Percentiles rank a stretch among this genome's conserved stretches.
Conservation (phyloP, 2,888 invertebrate genomes). For the Netelia melanura region DNA sequence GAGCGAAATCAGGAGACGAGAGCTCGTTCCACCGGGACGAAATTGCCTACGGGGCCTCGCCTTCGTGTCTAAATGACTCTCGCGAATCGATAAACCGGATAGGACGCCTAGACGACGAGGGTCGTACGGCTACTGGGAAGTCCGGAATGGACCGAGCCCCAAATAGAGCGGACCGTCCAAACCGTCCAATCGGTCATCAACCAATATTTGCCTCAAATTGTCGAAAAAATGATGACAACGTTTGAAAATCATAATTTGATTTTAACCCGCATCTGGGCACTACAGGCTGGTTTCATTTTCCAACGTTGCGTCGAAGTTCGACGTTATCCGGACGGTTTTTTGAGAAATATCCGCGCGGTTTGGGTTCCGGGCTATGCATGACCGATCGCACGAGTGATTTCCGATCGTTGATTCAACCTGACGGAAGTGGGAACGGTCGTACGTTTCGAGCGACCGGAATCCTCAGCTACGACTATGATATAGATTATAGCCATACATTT, state of each 20-base stretch:
- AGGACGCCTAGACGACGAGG: slow-evolving; percentile 6
- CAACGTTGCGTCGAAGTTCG: too few relatives aligned
- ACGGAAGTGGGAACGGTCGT: slow-evolving; percentile 15
- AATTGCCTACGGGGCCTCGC: slow-evolving; percentile 49
- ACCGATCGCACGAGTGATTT: slow-evolving; percentile 13
- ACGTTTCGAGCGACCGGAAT: not conserved
- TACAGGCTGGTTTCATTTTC: too few relatives aligned
- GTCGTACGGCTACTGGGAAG: not conserved
- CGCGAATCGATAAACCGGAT: slow-evolving; percentile 57
- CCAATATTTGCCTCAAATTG: too few relatives aligned
- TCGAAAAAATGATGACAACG: too few relatives aligned
- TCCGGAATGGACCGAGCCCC: not conserved
- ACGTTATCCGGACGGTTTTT: too few relatives aligned
- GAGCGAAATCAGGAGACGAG: slow-evolving; percentile 42
- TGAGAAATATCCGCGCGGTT: not conserved
- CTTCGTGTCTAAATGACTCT: slow-evolving; percentile 44
- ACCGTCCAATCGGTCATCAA: too few relatives aligned
- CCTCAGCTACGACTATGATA: slow-evolving; percentile 6
- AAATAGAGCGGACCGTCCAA: too few relatives aligned
- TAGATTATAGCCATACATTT: too few relatives aligned
- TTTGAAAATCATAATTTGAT: too few relatives aligned
- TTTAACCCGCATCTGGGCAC: too few relatives aligned
- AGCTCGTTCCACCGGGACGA: slow-evolving; percentile 45
- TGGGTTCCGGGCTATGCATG: slow-evolving; percentile 1
- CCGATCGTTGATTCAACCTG: slow-evolving; percentile 50